Conservation (phyloP, 2,888 invertebrate genomes). For the Sisyra nigra region DNA sequence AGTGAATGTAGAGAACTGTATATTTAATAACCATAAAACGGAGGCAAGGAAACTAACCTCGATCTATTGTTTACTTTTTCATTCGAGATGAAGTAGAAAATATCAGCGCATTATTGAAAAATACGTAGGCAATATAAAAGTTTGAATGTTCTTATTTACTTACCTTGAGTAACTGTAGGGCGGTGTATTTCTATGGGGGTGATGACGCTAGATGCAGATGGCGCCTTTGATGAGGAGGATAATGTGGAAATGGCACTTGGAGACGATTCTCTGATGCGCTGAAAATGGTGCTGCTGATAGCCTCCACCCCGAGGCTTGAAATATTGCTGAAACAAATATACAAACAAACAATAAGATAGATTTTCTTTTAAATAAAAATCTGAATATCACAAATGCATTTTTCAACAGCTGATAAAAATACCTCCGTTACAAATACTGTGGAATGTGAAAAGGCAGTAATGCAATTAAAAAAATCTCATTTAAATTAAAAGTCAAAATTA, state of each 20-base stretch:
- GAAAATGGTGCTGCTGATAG: conserved; percentile 18
- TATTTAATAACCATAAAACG: too few relatives aligned
- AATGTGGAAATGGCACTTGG: conserved; percentile 14
- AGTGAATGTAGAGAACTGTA: too few relatives aligned
- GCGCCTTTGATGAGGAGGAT: conserved; percentile 19
- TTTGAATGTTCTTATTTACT: conserved; percentile 12
- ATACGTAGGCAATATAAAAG: conserved; percentile 9
- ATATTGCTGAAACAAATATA: conserved; percentile 19
- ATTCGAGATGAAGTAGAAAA: too few relatives aligned
- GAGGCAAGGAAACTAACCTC: too few relatives aligned
- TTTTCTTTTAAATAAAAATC: background rate
- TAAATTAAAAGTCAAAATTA: conserved; percentile 9
- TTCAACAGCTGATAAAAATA: too few relatives aligned
- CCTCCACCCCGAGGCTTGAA: conserved; percentile 17
- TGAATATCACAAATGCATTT: background rate
- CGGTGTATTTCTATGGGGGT: conserved; percentile 2
- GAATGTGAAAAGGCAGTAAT: too few relatives aligned
- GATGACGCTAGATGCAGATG: conserved; percentile 18
- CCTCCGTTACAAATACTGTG: too few relatives aligned
- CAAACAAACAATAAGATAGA: conserved; percentile 7
- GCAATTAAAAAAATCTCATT: conserved; percentile 10
- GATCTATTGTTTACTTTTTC: too few relatives aligned
- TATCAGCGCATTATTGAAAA: conserved; percentile 5
- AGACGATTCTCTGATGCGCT: conserved; percentile 10
- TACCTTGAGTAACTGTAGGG: conserved; percentile 18